These are phyloP conservation scores for Oryzias melastigma DNA, from an alignment of 2,113 vertebrate genomes.

Conservation along the genomic window DNA sequence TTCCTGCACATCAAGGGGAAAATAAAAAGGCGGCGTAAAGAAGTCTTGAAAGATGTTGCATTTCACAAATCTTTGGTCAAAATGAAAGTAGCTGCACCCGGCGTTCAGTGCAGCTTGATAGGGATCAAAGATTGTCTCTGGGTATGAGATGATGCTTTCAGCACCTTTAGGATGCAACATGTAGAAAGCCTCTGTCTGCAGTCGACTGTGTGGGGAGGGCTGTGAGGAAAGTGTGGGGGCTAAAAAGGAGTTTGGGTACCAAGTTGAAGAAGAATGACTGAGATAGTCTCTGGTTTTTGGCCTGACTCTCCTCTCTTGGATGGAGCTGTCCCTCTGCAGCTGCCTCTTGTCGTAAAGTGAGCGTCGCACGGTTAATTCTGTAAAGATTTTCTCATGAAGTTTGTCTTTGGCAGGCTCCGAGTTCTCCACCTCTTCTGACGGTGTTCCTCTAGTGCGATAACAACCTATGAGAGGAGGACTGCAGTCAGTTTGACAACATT, in stretches of 20 bases:
- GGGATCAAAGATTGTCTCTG: conserved; percentile 77
- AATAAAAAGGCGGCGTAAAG: conserved; percentile 21
- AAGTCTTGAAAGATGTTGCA: conserved; percentile 15
- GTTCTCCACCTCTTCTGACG: conserved; percentile 71
- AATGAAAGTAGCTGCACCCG: conserved; percentile 42
- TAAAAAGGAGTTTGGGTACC: conserved; percentile 50
- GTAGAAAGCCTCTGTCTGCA: conserved; percentile 37
- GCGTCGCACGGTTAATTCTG: conserved; percentile 65
- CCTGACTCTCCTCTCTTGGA: conserved; percentile 81
- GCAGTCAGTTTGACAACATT: neutral
- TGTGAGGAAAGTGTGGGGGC: conserved; percentile 55
- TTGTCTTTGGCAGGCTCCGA: conserved; percentile 63
- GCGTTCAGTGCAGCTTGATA: conserved; percentile 82
- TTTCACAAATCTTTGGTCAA: conserved; percentile 28
- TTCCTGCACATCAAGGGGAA: conserved; percentile 35
- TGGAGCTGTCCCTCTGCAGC: conserved; percentile 64
- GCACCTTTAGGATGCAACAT: conserved; percentile 54
- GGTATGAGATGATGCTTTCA: conserved; percentile 65
- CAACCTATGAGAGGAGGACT: neutral
- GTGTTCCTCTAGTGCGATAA: too few relatives aligned
- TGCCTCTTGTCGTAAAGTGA: conserved; percentile 78
- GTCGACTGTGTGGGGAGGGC: conserved; percentile 43
- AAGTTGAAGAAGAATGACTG: conserved; percentile 31
- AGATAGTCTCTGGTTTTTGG: conserved; percentile 79
- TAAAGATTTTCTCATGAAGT: conserved; percentile 46